Evolutionary conservation across 1,140 invertebrate genomes (phyloP), one percentile per base, ranked within the genome.

Genomic region (Andricus grossulariae): DNA sequence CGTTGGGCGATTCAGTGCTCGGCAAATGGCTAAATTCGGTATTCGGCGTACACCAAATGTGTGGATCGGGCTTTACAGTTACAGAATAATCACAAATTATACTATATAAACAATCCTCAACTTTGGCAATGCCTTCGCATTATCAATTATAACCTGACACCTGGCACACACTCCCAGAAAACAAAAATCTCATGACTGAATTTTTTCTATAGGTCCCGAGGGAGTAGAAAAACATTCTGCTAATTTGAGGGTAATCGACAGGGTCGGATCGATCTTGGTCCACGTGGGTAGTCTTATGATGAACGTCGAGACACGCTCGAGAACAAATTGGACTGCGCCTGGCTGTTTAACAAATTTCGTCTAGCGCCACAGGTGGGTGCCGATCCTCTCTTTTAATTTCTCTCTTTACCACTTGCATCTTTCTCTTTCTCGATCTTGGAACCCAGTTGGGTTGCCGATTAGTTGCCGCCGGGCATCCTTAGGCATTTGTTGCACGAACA

Each of bases 311-410:
- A 52, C 51, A 52, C 79, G 82, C 75, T 72, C 66, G 79, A 57
- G 77, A 84, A 84, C 85, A 86, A 88, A 88, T 87, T 87, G 81
- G 83, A 76, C 81, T 83, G 83, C 78, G 81, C 78, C 79, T 54
- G 78, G 84, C 82, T 83, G 85, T 83, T 87, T 88, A 88, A 89
- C 88, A 88, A 90, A 90, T 90, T 89, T 90, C 84, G 87, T 87
- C 86, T 87, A 86, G 83, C 88, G 79, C 89, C 72, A 80, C 88
- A 78, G 88, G 88, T 82, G 83, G 80, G 77, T 81, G 77, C 66
- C 79, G 72, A 82, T 81, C 76, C 82, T 78, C 78, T 80, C 71
- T 75, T 83, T 80, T 81, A 76, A 78, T 82, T 84, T 73, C 39
- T 73, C 72, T 60, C 77, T 60, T 72, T 78, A 50, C 52, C 80